These are phyloP conservation scores for Acrocephalus kingi DNA, from an alignment of 2,113 vertebrate species.

Conservation along the genomic window DNA sequence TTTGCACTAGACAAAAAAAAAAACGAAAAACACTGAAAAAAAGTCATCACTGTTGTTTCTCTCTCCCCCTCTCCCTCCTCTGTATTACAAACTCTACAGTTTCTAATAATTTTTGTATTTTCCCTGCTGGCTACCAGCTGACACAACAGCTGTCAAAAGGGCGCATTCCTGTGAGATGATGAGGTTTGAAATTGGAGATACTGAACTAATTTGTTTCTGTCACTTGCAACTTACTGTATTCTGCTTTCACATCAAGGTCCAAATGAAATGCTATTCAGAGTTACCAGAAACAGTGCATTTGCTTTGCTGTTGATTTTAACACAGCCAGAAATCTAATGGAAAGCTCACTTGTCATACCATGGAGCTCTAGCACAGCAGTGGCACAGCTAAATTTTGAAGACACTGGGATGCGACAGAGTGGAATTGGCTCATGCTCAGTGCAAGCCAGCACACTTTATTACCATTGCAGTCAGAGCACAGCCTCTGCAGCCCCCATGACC, in stretches of 20 bases:
- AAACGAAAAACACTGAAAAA: background rate
- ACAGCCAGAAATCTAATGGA: background rate
- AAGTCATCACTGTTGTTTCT: background rate
- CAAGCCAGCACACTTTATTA: background rate
- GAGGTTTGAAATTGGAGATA: background rate
- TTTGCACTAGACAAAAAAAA: background rate
- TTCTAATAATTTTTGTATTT: background rate
- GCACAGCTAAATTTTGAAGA: slow-evolving; percentile 3
- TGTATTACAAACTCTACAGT: background rate
- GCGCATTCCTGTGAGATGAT: background rate
- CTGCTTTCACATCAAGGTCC: background rate
- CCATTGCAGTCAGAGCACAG: slow-evolving; percentile 17
- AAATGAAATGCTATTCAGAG: background rate
- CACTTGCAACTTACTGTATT: background rate
- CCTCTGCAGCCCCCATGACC: background rate
- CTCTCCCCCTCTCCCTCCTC: background rate
- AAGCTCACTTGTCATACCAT: background rate
- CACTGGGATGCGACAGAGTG: background rate
- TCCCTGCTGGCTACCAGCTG: background rate
- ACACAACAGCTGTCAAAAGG: background rate
- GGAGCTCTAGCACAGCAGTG: background rate
- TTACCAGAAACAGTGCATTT: background rate
- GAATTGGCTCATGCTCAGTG: background rate
- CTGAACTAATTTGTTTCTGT: slow-evolving; percentile 7
- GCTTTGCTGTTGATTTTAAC: background rate